Evolutionary conservation across 92 coral and sea anemone genomes (phyloP), one percentile per base, ranked within the genome.

Genomic region (Actinostola sp.): DNA sequence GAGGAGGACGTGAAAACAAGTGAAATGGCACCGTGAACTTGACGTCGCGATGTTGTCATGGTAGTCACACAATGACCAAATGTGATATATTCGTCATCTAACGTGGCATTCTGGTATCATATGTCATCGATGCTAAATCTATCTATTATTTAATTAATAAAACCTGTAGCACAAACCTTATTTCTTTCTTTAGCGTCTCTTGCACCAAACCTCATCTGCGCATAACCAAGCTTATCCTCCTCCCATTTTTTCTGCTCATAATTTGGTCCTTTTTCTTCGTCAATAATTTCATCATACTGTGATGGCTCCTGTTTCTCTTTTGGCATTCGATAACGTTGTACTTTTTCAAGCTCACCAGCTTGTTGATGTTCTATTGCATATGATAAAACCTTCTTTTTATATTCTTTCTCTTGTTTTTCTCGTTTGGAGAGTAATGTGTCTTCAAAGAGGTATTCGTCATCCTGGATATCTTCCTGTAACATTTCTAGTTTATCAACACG

Each of bases 221-320:
- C 99, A 77, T 95, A 86, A 0, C 91, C 97, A 63, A 95, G 87
- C 53, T 95, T 95, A 39, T 95, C 97, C 3, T 95, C 99, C 61
- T 95, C 99, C 99, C 99, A 95, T 61, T 89, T 92, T 49, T 92
- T 95, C 89, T 95, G 99, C 69, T 95, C 99, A 74, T 91, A 88
- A 44, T 92, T 92, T 14, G 99, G 97, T 16, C 99, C 99, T 12
- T 89, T 76, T 52, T 95, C 99, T 15, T 95, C 99, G 13, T 79
- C 86, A 21, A 82, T 82, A n/a, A 78, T 64, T 35, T 95, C 95
- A 71, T 95, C 99, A 77, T 95, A 95, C 64, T 95, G 91, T 43
- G 99, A 93, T 0, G 99, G 99, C 55, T 88, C 77, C 12, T 89
- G 77, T 51, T 88, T 83, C 39, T 95, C 99, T 58, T 88, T 89